Conservation (phyloP, 2,888 invertebrate species). For the Apodemia mormo region DNA sequence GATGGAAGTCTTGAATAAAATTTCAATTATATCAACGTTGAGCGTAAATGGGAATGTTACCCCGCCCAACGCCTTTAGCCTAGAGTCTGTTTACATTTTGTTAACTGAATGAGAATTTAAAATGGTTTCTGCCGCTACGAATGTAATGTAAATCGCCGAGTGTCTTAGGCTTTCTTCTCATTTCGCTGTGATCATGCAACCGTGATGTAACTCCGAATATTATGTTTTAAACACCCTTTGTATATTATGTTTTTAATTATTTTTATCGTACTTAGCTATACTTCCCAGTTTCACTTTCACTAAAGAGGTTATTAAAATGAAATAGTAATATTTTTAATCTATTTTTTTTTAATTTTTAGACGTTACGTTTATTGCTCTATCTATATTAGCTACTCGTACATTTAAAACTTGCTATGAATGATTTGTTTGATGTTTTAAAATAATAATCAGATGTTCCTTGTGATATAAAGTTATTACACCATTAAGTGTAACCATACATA, state of each 20-base stretch:
- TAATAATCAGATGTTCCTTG: no score
- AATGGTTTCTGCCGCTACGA: slow-evolving; percentile 67
- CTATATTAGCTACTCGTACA: no score
- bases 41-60: slow-evolving; percentile 45
- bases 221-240: slow-evolving; percentile 14
- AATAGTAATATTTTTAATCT: no score
- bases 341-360: no score
- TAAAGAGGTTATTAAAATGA: no score
- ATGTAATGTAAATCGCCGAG: slow-evolving; percentile 54
- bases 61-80: slow-evolving; percentile 46
- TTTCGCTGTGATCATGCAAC: slow-evolving; percentile 14
- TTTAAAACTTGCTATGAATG: no score
- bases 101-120: slow-evolving; percentile 74
- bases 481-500: no score
- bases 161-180: slow-evolving; percentile 18
- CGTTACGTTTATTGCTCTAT: no score
- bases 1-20: slow-evolving; percentile 59
- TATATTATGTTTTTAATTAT: background rate
- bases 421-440: no score
- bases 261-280: background rate
- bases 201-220: slow-evolving; percentile 23
- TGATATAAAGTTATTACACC: no score
- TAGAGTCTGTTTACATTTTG: slow-evolving; percentile 72
- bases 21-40: slow-evolving; percentile 68
- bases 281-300: no score